phyloP scores from a whole-genome alignment of 1,140 invertebrate genomes.

The Macrobrachium rosenbergii region DNA sequence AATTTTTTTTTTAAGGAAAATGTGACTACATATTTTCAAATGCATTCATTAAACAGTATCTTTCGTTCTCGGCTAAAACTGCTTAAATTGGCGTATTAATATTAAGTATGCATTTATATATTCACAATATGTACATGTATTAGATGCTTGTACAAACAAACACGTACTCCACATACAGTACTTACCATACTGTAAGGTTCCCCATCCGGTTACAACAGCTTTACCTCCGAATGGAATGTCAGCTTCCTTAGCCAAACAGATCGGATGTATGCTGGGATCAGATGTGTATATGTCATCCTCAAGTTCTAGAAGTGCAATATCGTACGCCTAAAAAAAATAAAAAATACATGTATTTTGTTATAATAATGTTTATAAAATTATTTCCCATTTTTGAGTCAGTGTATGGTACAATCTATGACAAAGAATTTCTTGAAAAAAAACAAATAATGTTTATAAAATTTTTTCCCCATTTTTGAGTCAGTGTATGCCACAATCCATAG shows the following conservation, averaged over 20 bases:
- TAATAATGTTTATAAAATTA: too few species aligned
- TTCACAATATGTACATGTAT: background rate
- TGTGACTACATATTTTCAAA: too few species aligned
- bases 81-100: background rate
- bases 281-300: background rate
- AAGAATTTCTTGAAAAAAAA: too few species aligned
- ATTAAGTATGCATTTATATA: background rate
- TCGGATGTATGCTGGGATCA: background rate
- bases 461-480: too few species aligned
- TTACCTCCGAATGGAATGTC: slow-evolving; percentile 38
- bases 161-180: background rate
- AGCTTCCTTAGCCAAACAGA: slow-evolving; percentile 25
- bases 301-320: slow-evolving; percentile 10
- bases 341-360: background rate
- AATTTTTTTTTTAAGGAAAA: too few species aligned
- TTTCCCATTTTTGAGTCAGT: too few species aligned
- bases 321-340: background rate
- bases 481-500: too few species aligned
- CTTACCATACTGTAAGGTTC: background rate
- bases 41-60: too few species aligned
- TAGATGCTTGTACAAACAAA: too few species aligned
- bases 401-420: too few species aligned
- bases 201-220: slow-evolving; percentile 40
- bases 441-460: too few species aligned
- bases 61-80: too few species aligned